phyloP scores from a whole-genome alignment of 2,888 invertebrate genomes.

The Strigamia crassipes region DNA sequence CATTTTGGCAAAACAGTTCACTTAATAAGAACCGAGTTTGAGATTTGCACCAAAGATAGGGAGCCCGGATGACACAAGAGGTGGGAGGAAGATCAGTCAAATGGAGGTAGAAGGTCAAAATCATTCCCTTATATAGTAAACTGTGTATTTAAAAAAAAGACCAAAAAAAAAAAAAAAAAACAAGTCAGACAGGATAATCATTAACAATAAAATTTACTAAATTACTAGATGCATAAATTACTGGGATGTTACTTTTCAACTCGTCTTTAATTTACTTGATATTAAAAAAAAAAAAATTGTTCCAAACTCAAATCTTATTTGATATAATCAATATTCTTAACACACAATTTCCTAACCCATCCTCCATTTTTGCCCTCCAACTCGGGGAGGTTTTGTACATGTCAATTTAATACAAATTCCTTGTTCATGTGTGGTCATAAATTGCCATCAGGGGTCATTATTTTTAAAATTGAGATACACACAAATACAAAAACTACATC shows the following conservation, averaged over 20 bases:
- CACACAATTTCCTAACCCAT: neutral
- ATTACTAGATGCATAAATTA: constrained; percentile 37
- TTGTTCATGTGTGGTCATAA: constrained; percentile 36
- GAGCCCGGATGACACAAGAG: constrained; percentile 31
- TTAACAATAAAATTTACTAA: constrained; percentile 32
- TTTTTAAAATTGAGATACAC: constrained; percentile 5
- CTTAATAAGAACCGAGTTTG: constrained; percentile 34
- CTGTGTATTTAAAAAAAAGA: neutral
- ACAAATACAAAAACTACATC: neutral
- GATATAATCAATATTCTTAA: neutral
- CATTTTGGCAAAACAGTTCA: constrained; percentile 32
- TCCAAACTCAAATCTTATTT: neutral
- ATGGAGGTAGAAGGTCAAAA: constrained; percentile 42
- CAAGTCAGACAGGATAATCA: constrained; percentile 40
- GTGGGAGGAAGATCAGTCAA: constrained; percentile 42
- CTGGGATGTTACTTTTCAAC: constrained; percentile 19
- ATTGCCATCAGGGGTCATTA: constrained; percentile 20
- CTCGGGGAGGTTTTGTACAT: constrained; percentile 24
- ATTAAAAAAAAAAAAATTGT: neutral
- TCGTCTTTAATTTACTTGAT: constrained; percentile 2
- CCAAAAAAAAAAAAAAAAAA: too few relatives aligned
- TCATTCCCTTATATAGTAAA: constrained; percentile 24
- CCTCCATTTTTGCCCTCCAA: constrained; percentile 31
- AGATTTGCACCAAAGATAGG: constrained; percentile 14
- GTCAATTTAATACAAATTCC: constrained; percentile 42